Percentiles rank a stretch among this genome's conserved stretches.
Conservation (phyloP, 1,140 invertebrate genomes). For the Drosophila tristis region DNA sequence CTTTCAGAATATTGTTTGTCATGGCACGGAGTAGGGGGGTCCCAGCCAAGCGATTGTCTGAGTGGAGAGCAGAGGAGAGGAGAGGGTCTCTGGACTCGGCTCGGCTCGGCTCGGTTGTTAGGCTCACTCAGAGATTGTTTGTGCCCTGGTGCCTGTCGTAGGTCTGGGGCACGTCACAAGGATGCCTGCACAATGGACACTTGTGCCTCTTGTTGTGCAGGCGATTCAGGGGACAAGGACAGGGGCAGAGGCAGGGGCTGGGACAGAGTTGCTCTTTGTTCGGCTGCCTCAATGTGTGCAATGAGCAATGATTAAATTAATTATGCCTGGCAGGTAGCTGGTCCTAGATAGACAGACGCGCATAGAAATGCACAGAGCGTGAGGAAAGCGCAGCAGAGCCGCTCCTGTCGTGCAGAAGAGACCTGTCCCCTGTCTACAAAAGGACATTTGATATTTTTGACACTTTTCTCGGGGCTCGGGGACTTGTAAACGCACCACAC, state of each 20-base stretch:
- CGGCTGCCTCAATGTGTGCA: conserved; percentile 49
- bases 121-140: conserved; percentile 41
- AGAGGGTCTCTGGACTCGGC: conserved; percentile 4
- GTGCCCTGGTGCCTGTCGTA: conserved; percentile 44
- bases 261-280: conserved; percentile 31
- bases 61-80: neutral
- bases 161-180: conserved; percentile 75
- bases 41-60: conserved; percentile 40
- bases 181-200: conserved; percentile 66
- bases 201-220: conserved; percentile 46
- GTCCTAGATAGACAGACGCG: conserved; percentile 13
- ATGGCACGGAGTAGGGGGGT: conserved; percentile 39
- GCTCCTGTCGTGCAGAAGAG: conserved; percentile 1
- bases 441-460: conserved; percentile 81
- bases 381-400: conserved; percentile 38
- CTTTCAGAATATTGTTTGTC: conserved; percentile 49
- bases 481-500: conserved; percentile 37
- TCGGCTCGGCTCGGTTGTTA: conserved; percentile 24
- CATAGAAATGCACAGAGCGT: conserved; percentile 72
- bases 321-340: conserved; percentile 71
- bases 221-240: conserved; percentile 13
- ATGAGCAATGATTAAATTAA: conserved; percentile 80
- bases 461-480: conserved; percentile 53
- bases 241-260: conserved; percentile 6
- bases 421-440: conserved; percentile 34